Evolutionary conservation across 2,113 vertebrate species (phyloP), one percentile per base, ranked within the genome.

Genomic region (Thryonomys swinderianus): DNA sequence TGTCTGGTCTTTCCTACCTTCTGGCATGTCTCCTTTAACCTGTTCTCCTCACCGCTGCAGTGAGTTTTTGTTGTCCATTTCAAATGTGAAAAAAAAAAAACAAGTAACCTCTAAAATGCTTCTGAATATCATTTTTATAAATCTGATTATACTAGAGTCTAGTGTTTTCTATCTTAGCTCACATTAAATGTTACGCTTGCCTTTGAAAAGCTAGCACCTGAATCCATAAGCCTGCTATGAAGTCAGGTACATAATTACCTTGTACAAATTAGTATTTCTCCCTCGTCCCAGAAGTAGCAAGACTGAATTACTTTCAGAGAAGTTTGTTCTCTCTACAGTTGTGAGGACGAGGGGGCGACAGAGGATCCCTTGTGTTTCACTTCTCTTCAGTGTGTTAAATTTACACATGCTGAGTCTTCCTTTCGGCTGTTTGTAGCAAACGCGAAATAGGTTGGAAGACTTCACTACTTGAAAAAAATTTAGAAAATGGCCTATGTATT

Each of bases 101-200:
- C 71, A 7, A 3, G 32, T 74, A 79, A 79, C 78, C 73, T 78
- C 74, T 45, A 95, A 93, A 82, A 90, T 91, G 87, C 88, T n/a
- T 71, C 64, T 94, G 64, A 91, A 92, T 96, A 80, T 88, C 7
- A 91, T 48, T 95, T 97, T 96, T 95, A 17, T 88, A 95, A 97
- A 91, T 57, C 0, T 21, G 2, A 51, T 95, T 97, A 74, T 34
- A 92, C 64, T 67, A 55, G 59, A 61, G 53, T 93, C 48, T 84
- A 82, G 64, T 95, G 78, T 93, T 93, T 94, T 97, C 93, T 82
- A 40, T 85, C 30, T 4, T 62, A 91, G 48, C 32, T 94, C 12
- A 88, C 34, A 93, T 95, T 23, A 84, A 87, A 95, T 74, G 51
- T 62, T 91, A 53, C 78, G 69, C 53, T 82, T 14, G 62, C n/a